These are phyloP conservation scores for Calyptommatus sinebrachiatus DNA, from an alignment of 2,113 vertebrate genomes.

Conservation along the genomic window DNA sequence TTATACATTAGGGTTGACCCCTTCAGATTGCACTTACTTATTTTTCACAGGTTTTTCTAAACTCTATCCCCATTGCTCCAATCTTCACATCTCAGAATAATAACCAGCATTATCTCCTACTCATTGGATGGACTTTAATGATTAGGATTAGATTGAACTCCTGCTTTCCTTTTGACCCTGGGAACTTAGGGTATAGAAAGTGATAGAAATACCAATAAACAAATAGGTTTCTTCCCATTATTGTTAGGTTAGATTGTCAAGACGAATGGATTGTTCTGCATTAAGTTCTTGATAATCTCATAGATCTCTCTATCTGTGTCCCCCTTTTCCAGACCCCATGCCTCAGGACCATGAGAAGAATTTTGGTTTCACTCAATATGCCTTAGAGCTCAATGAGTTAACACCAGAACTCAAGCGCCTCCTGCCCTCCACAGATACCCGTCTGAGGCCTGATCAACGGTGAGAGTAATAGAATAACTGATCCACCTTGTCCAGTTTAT, in stretches of 20 bases:
- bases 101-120: not conserved
- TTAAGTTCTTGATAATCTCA: not conserved
- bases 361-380: slow-evolving; percentile 88
- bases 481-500: not conserved
- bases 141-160: not conserved
- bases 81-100: not conserved
- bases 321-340: slow-evolving; percentile 75
- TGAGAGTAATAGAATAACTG: slow-evolving; percentile 45
- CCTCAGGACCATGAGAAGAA: slow-evolving; percentile 79
- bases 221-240: too few relatives aligned
- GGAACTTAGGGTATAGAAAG: too few relatives aligned
- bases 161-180: not conserved
- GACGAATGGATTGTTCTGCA: too few relatives aligned
- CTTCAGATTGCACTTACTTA: not conserved
- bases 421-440: slow-evolving; percentile 84
- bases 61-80: not conserved
- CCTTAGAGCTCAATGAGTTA: slow-evolving; percentile 88
- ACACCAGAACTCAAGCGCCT: slow-evolving; percentile 74
- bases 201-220: too few relatives aligned
- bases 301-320: rapidly evolving
- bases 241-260: not conserved
- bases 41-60: not conserved
- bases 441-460: slow-evolving; percentile 90
- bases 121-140: not conserved
- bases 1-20: not conserved